phyloP scores from a whole-genome alignment of 2,888 invertebrate species.

The Pandemis heparana region DNA sequence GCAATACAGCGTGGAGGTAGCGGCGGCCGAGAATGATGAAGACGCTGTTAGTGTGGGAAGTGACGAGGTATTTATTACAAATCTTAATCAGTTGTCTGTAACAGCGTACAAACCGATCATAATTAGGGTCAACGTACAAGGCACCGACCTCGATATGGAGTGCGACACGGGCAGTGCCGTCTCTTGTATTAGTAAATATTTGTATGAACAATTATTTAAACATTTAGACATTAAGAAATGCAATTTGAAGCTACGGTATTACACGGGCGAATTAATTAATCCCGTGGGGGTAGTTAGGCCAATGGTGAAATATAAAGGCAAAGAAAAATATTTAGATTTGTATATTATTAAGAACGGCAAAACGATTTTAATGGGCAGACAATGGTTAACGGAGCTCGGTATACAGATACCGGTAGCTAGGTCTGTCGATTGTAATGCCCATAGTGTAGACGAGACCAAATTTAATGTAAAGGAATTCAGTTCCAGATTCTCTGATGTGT shows the following conservation, averaged over 20 bases:
- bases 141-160: background rate
- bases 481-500: slow-evolving; percentile 17
- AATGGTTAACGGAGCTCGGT: slow-evolving; percentile 11
- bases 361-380: slow-evolving; percentile 7
- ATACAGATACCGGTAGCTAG: background rate
- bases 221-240: background rate
- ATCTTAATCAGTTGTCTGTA: background rate
- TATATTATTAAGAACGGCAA: slow-evolving; percentile 7
- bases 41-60: background rate
- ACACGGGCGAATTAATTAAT: background rate
- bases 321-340: background rate
- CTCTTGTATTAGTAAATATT: background rate
- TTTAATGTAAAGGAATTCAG: background rate
- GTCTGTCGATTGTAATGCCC: background rate
- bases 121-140: background rate
- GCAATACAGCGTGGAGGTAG: too few species aligned
- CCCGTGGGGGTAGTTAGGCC: background rate
- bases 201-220: background rate
- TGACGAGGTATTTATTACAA: background rate
- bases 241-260: background rate
- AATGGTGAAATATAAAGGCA: background rate
- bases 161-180: background rate
- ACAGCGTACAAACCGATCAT: background rate
- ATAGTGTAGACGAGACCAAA: too few species aligned
- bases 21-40: too few species aligned